These are phyloP conservation scores for Sphaerophoria rueppellii DNA, from an alignment of 2,888 invertebrate genomes.

Conservation along the genomic window DNA sequence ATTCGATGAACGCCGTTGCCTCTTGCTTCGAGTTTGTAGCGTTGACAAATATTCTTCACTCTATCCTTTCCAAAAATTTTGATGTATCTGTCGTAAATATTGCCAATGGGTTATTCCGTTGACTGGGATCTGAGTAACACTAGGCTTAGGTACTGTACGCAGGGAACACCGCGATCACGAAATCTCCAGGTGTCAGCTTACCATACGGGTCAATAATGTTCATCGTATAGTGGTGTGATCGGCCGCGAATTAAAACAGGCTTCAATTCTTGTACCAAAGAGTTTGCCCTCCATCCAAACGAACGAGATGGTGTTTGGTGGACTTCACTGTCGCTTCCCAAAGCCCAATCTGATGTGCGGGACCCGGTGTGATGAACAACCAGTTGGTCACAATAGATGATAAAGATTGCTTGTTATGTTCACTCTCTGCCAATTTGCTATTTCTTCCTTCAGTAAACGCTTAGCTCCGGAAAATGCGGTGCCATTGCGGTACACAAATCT, in stretches of 20 bases:
- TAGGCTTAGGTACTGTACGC: background rate
- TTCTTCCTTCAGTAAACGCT: too few species aligned
- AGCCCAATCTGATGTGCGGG: background rate
- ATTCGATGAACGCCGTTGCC: too few species aligned
- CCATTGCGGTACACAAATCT: too few species aligned
- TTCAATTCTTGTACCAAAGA: background rate
- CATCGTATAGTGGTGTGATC: background rate
- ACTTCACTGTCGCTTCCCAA: constrained; percentile 4
- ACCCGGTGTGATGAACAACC: too few species aligned
- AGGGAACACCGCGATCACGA: background rate
- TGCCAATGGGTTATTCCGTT: background rate
- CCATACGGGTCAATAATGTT: background rate
- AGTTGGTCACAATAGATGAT: too few species aligned
- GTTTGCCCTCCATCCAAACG: background rate
- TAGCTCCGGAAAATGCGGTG: too few species aligned
- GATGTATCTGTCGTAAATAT: background rate
- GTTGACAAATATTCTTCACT: background rate
- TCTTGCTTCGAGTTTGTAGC: too few species aligned
- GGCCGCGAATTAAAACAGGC: too few species aligned
- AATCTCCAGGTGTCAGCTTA: background rate
- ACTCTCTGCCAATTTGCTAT: too few species aligned
- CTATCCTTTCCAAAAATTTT: background rate
- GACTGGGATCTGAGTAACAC: too few species aligned
- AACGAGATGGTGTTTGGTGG: background rate
- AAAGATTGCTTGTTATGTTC: too few species aligned